Evolutionary conservation across 2,888 invertebrate genomes (phyloP), one percentile per base, ranked within the genome.

Genomic region (Lasius fuliginosus): DNA sequence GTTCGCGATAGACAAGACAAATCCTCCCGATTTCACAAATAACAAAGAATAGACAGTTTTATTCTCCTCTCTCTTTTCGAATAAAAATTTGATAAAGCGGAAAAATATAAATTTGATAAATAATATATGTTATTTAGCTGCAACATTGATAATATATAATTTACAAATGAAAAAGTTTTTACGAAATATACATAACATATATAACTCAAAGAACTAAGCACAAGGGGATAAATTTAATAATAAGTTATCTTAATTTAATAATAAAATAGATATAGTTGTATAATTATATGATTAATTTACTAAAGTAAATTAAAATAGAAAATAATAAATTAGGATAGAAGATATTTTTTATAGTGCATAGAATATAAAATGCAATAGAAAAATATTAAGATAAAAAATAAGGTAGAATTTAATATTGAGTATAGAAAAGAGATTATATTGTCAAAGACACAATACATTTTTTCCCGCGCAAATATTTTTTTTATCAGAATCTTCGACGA

Each of bases 1-100:
- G 30, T 40, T 60, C 15, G 5, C n/a, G 15, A 74, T 11, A 58
- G 23, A 58, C 11, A 58, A 23, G 23, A 12, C 4, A 74, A 74
- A 30, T 62, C n/a, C 18, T 74, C 60, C 42, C 12, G 62, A 74
- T n/a, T 74, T 40, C 62, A 62, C n/a, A 74, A 40, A 62, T 62
- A 42, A 62, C n/a, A 62, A 62, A 42, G 9, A 73, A 27, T 27
- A 60, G n/a, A 40, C 40, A 74, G 27, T 58, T 18, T 58, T 62
- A 4, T 30, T 40, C 5, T 36, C 2, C 30, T 42, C 3, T 30
- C n/a, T n/a, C n/a, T 60, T 42, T 42, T 62, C 42, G 30, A 27
- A 40, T 60, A 42, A 27, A 18, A 42, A 42, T 11, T 12, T 18
- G 36, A 62, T 58, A 40, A 27, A 11, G 40, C 8, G 27, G 27